Evolutionary conservation across 2,888 invertebrate species (phyloP), one percentile per base, ranked within the genome.

Genomic region (Euproctis similis): DNA sequence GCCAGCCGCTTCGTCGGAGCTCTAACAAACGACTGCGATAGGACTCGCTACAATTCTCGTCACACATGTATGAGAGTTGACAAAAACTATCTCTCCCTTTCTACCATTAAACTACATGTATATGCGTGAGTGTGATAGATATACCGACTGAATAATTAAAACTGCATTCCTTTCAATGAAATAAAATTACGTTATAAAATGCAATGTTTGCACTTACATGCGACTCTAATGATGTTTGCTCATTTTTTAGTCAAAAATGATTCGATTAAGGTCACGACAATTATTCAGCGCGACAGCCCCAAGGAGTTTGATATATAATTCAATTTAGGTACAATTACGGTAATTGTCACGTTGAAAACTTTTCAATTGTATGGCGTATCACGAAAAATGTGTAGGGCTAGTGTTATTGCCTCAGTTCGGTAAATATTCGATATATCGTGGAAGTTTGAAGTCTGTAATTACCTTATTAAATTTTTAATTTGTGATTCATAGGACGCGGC

Each of bases 111-210:
- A n/a, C 14, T 24, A 19, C 5, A 28, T 24, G 10, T 13, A 21
- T 29, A 8, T n/a, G n/a, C n/a, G n/a, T n/a, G 57, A 74, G 39
- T 26, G 50, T 35, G 71, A 74, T 18, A 38, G 48, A 12, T 12
- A 12, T 29, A 63, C 40, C 60, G 53, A 60, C 65, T 81, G 68
- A 81, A 81, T 81, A 69, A 75, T 78, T 80, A 64, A 80, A 59
- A 46, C 46, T 39, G 38, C 40, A 50, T 53, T 58, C 59, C 62
- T 60, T 58, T 76, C 61, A 76, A 72, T 72, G 72, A 72, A 75
- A 59, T 44, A 50, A 46, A 58, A 54, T 56, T 59, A 67, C 69
- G 63, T 43, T 59, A 51, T 45, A 57, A 66, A 73, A 69, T 75
- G 75, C 77, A 77, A 59, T 64, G 48, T 40, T 45, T 71, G 63